These are phyloP conservation scores for Delichon dasypus DNA, from an alignment of 2,797 vertebrate genomes.

Conservation along the genomic window DNA sequence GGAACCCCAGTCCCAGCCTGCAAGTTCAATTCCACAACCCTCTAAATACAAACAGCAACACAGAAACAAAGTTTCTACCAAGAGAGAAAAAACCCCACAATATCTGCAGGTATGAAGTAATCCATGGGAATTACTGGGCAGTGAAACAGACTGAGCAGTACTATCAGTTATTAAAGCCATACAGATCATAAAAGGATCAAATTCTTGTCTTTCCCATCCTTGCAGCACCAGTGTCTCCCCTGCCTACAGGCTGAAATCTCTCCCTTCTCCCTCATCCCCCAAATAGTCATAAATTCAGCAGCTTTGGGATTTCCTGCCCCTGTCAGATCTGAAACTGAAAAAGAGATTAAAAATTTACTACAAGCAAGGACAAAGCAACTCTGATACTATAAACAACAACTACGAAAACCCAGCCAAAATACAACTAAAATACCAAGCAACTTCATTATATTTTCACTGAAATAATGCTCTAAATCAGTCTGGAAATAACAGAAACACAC, in stretches of 20 bases:
- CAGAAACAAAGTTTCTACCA: not conserved
- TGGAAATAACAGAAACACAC: constrained; percentile 59
- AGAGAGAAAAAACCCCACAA: not conserved
- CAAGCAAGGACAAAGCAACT: not conserved
- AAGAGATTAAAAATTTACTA: not conserved
- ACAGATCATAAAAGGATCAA: not conserved
- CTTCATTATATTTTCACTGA: not conserved
- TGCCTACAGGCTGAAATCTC: not conserved
- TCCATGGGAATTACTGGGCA: not conserved
- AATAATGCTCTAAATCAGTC: not conserved
- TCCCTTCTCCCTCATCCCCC: fast-evolving
- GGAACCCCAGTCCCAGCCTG: not conserved
- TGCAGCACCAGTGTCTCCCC: not conserved
- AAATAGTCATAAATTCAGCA: not conserved
- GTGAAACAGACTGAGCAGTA: not conserved
- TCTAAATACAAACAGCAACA: fast-evolving
- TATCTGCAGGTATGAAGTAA: not conserved
- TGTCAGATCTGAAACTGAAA: not conserved
- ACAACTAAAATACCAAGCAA: not conserved
- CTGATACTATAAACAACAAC: not conserved
- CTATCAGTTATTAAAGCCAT: not conserved
- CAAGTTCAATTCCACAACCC: not conserved
- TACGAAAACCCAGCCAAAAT: not conserved
- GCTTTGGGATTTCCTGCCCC: not conserved
- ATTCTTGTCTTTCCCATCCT: not conserved